These are phyloP conservation scores for Quadroppia sp. DNA, from an alignment of 2,888 invertebrate species.

Conservation along the genomic window DNA sequence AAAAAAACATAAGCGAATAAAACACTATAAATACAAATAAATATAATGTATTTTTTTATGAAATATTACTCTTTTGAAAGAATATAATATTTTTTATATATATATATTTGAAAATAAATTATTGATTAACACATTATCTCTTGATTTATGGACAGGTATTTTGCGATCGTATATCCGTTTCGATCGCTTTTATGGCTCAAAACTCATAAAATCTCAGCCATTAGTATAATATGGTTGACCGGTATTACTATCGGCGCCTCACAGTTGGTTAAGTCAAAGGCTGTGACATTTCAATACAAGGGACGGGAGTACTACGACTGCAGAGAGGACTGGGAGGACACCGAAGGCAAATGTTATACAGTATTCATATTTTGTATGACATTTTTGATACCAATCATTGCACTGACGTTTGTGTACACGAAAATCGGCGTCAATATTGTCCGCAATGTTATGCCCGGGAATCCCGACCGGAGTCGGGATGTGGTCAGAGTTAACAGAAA, in stretches of 20 bases:
- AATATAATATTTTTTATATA: too few species aligned
- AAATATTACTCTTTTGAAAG: too few species aligned
- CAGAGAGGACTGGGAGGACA: constrained; percentile 43
- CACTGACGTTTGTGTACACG: constrained; percentile 55
- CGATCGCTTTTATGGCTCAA: constrained; percentile 53
- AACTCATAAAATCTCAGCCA: constrained; percentile 52
- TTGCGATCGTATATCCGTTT: constrained; percentile 52
- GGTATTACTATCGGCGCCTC: constrained; percentile 52
- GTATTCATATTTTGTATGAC: constrained; percentile 51
- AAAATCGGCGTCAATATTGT: constrained; percentile 55
- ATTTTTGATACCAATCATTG: constrained; percentile 53
- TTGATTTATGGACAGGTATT: constrained; percentile 48
- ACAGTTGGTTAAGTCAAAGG: constrained; percentile 52
- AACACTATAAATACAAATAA: too few species aligned
- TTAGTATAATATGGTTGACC: constrained; percentile 54
- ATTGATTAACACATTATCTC: neutral
- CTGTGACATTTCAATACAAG: constrained; percentile 48
- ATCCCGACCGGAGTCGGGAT: constrained; percentile 55
- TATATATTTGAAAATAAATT: too few species aligned
- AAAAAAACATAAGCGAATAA: too few species aligned
- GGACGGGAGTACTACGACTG: constrained; percentile 48
- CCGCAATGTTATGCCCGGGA: constrained; percentile 55
- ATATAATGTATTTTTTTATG: too few species aligned
- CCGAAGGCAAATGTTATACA: constrained; percentile 45
- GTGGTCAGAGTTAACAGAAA: constrained; percentile 51